Conservation (phyloP, 2,888 invertebrate species). For the Netelia virgata region DNA sequence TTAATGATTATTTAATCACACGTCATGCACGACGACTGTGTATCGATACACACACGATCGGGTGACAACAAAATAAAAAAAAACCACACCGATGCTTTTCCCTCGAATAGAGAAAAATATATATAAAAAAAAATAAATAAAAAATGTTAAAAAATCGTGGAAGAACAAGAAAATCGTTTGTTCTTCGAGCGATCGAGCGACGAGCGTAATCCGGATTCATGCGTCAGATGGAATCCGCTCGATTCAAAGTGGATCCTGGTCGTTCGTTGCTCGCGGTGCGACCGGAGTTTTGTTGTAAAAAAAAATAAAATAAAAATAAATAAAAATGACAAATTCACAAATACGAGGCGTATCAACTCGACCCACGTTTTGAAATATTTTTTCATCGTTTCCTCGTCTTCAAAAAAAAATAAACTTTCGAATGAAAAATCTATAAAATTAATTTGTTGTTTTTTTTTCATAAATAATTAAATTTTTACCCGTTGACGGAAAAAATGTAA, state of each 20-base stretch:
- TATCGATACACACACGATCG: background rate
- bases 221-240: slow-evolving; percentile 22
- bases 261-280: slow-evolving; percentile 33
- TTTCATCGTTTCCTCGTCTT: no score
- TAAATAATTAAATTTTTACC: no score
- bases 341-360: no score
- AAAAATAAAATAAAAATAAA: slow-evolving; percentile 18
- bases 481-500: no score
- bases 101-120: background rate
- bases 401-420: no score
- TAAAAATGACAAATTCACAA: background rate
- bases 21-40: slow-evolving; percentile 51
- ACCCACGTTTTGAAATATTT: no score
- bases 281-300: slow-evolving; percentile 19
- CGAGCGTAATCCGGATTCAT: slow-evolving; percentile 45
- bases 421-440: no score
- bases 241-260: slow-evolving; percentile 32
- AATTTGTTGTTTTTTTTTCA: no score
- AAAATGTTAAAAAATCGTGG: background rate
- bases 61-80: background rate
- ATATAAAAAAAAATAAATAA: background rate
- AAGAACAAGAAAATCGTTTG: background rate
- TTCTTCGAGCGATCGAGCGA: background rate
- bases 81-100: slow-evolving; percentile 20
- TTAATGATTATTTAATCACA: slow-evolving; percentile 48